Evolutionary conservation across 1,140 invertebrate species (phyloP).

Genomic region (Hylaeus volcanicus): DNA sequence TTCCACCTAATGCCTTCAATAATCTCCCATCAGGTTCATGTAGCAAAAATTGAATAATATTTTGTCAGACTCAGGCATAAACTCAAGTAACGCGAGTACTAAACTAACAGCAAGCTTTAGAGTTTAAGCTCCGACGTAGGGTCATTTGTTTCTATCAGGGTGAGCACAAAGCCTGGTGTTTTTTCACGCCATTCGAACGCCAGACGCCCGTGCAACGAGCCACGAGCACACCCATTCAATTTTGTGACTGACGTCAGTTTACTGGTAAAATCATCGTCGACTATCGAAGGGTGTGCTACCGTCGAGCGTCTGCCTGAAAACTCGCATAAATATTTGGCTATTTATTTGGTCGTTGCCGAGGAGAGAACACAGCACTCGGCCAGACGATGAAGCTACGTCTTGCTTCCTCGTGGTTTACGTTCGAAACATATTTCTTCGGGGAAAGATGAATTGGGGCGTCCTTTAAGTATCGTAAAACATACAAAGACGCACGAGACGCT

Average conservation of each 20-base stretch:
- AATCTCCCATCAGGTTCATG: too few relatives aligned
- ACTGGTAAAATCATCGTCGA: slow-evolving; percentile 44
- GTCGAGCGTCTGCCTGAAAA: slow-evolving; percentile 24
- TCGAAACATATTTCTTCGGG: slow-evolving; percentile 37
- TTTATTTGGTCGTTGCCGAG: slow-evolving; percentile 53
- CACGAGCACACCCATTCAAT: slow-evolving; percentile 50
- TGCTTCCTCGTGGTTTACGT: slow-evolving; percentile 31
- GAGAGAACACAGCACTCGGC: slow-evolving; percentile 38
- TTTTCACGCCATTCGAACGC: slow-evolving; percentile 38
- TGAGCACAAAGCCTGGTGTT: slow-evolving; percentile 31
- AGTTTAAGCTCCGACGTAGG: slow-evolving; percentile 7
- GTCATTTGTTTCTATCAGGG: slow-evolving; percentile 40
- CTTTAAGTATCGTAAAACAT: slow-evolving; percentile 50
- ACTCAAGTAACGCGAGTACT: slow-evolving; percentile 4
- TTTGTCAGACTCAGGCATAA: too few relatives aligned
- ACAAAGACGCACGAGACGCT: neutral
- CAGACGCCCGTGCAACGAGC: slow-evolving; percentile 18
- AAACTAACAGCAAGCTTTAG: neutral
- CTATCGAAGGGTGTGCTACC: slow-evolving; percentile 29
- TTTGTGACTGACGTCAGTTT: slow-evolving; percentile 48
- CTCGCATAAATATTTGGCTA: slow-evolving; percentile 58
- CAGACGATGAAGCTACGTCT: neutral
- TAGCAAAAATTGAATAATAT: too few relatives aligned
- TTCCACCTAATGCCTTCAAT: too few relatives aligned
- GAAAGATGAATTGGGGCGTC: slow-evolving; percentile 48